Evolutionary conservation across 2,888 invertebrate species (phyloP), one percentile per base, ranked within the genome.

Genomic region (Automeris io): DNA sequence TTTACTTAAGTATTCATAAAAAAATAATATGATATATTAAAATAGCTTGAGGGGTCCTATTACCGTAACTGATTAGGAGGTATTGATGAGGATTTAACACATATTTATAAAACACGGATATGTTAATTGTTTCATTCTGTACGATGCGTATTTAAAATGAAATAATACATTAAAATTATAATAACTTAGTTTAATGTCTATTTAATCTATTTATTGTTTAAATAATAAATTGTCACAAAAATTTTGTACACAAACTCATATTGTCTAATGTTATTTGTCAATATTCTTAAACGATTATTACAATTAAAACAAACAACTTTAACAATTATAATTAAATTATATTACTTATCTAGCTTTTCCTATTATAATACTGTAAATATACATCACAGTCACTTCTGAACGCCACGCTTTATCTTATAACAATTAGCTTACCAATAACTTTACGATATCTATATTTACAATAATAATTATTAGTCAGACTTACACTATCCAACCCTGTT

Each of bases 281-380:
- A 54, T 41, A 49, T 54, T 37, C 35, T 40, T 43, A 47, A 19
- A 40, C 35, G 35, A 51, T n/a, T 16, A 26, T 16, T n/a, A n/a
- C n/a, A n/a, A n/a, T n/a, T n/a, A n/a, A n/a, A n/a, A n/a, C n/a
- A n/a, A n/a, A n/a, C n/a, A n/a, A n/a, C n/a, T n/a, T n/a, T 26
- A 26, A 13, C 45, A 36, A n/a, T n/a, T 48, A 45, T 39, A 29
- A 33, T 29, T 11, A 31, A 31, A 32, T n/a, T 29, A 29, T 25
- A 24, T 21, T 39, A 35, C 36, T 31, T 32, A 31, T 34, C 34
- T 34, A 22, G 21, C 33, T 22, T 36, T 54, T 44, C 39, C 39
- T 59, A 54, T 42, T 45, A 47, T 77, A 80, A 78, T 79, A 78
- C 76, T 79, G 70, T 64, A 62, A 65, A 74, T 65, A 69, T 78